phyloP scores from a whole-genome alignment of 2,113 vertebrate genomes.

The Odobenus rosmarus region DNA sequence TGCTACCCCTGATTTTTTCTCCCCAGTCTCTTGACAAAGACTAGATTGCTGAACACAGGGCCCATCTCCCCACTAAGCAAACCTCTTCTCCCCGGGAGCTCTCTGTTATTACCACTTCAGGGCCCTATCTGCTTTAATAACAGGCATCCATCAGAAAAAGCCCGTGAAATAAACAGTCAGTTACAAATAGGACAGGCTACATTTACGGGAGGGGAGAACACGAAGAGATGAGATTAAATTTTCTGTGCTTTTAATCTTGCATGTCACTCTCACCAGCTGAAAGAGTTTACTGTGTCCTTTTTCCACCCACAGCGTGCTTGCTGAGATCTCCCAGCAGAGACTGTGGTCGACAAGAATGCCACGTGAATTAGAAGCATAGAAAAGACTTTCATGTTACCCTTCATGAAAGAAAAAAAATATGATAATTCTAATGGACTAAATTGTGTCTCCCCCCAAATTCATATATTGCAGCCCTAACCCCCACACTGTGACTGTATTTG shows the following conservation, averaged over 20 bases:
- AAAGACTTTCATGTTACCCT: background rate
- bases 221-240: slow-evolving; percentile 34
- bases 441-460: background rate
- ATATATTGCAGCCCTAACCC: background rate
- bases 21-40: background rate
- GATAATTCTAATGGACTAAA: background rate
- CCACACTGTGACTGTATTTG: background rate
- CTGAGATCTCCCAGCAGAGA: slow-evolving; percentile 32
- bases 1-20: background rate
- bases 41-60: slow-evolving; percentile 43
- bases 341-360: background rate
- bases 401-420: background rate
- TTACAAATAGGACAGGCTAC: slow-evolving; percentile 58
- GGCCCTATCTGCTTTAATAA: slow-evolving; percentile 62
- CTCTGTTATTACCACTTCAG: slow-evolving; percentile 50
- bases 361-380: background rate
- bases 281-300: slow-evolving; percentile 29
- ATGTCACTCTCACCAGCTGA: slow-evolving; percentile 51
- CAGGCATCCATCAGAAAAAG: slow-evolving; percentile 63
- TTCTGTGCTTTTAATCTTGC: slow-evolving; percentile 51
- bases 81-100: slow-evolving; percentile 44
- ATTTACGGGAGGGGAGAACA: background rate
- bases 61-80: slow-evolving; percentile 49
- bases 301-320: background rate
- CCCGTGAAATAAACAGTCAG: slow-evolving; percentile 53